A percentile compares a stretch with the other conserved stretches of the same genome.
Evolutionary conservation across 2,888 invertebrate genomes (phyloP).

Genomic region (Hydrotaea cyrtoneurina): DNA sequence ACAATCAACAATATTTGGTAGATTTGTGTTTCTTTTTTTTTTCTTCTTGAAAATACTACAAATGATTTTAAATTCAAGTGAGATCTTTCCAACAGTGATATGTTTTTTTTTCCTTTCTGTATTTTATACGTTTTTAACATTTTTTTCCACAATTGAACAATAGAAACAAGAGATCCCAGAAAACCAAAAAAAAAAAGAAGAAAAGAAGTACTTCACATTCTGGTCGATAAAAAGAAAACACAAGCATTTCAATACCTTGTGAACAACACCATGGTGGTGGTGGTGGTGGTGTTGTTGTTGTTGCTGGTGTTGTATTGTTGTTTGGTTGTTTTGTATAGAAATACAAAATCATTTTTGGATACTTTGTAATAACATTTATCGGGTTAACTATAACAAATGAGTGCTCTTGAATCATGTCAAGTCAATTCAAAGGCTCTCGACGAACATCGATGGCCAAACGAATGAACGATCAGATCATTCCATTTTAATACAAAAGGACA

Average conservation of each 20-base stretch:
- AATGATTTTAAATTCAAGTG: conserved; percentile 34
- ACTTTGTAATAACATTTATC: conserved; percentile 42
- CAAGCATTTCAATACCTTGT: conserved; percentile 20
- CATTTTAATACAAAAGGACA: conserved; percentile 51
- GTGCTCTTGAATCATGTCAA: conserved; percentile 52
- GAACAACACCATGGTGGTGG: background rate
- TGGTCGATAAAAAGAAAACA: conserved; percentile 31
- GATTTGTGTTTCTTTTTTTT: conserved; percentile 31
- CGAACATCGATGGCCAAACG: conserved; percentile 13
- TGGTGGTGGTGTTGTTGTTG: background rate
- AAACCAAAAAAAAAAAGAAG: background rate
- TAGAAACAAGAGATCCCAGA: conserved; percentile 36
- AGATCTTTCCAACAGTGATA: conserved; percentile 41
- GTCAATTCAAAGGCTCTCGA: conserved; percentile 37
- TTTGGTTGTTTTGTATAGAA: conserved; percentile 32
- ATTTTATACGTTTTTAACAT: conserved; percentile 11
- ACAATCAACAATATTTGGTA: conserved; percentile 33
- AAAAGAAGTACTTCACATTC: conserved; percentile 45
- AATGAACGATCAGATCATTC: conserved; percentile 2
- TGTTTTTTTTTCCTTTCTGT: conserved; percentile 19
- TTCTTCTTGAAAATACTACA: conserved; percentile 2
- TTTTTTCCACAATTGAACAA: conserved; percentile 32
- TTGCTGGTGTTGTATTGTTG: conserved; percentile 16
- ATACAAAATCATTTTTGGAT: conserved; percentile 43
- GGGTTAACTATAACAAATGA: conserved; percentile 48